Base-by-base conservation (phyloP, 2,113 vertebrate species). In the Channa argus region DNA sequence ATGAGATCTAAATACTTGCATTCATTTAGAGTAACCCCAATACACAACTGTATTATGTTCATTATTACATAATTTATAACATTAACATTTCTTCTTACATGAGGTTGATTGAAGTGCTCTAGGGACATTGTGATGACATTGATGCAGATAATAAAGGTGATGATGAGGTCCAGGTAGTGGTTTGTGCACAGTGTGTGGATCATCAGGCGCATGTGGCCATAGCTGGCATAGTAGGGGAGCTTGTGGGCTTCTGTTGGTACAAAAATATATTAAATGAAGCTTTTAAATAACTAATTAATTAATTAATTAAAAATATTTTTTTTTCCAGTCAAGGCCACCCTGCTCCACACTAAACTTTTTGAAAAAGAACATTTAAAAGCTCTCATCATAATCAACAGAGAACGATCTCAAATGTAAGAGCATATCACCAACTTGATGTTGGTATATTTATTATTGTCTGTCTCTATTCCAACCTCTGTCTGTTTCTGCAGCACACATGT, bases 121-220 rank as follows among this genome's bases (percentile, higher is more conserved):
- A 99, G 92, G 70, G 97, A 99, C 97, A 99, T 99, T 79, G 98
- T 99, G 91, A 99, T 95, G 82, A 99, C 98, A 0, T 99, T 99
- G 94, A 99, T 95, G 89, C 96, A 97, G 94, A 99, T 99, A 94
- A 98, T 97, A 92, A 97, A 97, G 90, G 98, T 99, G 94, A 99
- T 98, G 92, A 98, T 98, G 93, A 99, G 97, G 93, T 99, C 98
- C 95, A 99, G 92, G 89, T 98, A 97, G 95, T 98, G 97, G 93
- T 96, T 98, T 80, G 97, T 99, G 90, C 97, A 99, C 92, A 98
- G 95, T 24, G 96, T 96, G 93, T 99, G 98, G 92, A 99, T 98
- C 92, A 98, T 95, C 85, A 97, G 95, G 37, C 98, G 96, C 5
- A 96, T 86, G 63, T 93, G 92, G 78, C 96, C 95, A 83, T 99